Evolutionary conservation across 2,113 vertebrate species (phyloP), one percentile per base, ranked within the genome.

Genomic region (Datnioides undecimradiatus): DNA sequence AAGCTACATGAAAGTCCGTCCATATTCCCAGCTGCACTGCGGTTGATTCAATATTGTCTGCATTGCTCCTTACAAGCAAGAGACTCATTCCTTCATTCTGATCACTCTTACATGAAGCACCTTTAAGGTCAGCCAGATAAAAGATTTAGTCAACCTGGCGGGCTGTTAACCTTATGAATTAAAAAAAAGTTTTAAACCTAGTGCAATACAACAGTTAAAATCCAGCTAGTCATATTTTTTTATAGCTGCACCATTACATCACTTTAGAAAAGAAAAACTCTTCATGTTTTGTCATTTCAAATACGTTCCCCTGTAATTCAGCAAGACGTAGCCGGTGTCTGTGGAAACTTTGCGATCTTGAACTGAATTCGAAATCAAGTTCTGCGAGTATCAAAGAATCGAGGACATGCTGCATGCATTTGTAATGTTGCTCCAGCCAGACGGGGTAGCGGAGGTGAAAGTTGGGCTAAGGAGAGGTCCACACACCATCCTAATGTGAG

Each of bases 311-410:
- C 36, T 45, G 38, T 59, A 31, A 60, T 65, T 49, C 54, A 59
- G 2, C 8, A 23, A 31, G 58, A 51, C 40, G 1, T 41, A 8
- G 40, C 48, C 23, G 38, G 25, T 52, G 10, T 57, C 38, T 23
- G n/a, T 49, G n/a, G 17, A 58, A 77, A 59, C 69, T 36, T 67
- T 76, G 27, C 0, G 2, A 10, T 33, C 33, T 65, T 13, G 45
- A 29, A 27, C 41, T 63, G 73, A 83, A 81, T 84, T 52, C 21
- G 8, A 14, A 63, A 64, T 75, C 5, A 36, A 69, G 60, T 38
- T 59, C 4, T 65, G 49, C 16, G 48, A 57, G 73, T 49, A 48
- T 75, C 54, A 85, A 68, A 63, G 55, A 43, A 43, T 9, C 12
- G 1, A 34, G 33, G 43, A 16, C 31, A 1, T 11, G 58, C 67